Evolutionary conservation across 2,888 invertebrate species (phyloP).

Genomic region (Eupithecia tripunctaria): DNA sequence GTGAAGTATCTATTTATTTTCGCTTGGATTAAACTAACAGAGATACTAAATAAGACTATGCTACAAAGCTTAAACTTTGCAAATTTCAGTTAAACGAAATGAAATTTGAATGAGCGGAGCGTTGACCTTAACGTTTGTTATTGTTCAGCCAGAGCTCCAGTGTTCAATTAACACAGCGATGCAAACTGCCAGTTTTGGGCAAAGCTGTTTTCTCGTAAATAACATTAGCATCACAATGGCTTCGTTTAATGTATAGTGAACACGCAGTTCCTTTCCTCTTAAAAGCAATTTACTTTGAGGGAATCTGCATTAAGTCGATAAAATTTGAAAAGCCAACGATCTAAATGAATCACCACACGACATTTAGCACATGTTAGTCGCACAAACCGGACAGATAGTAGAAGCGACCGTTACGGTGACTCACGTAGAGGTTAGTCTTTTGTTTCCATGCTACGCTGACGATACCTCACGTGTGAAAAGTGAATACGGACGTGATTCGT

Average conservation of each 20-base stretch:
- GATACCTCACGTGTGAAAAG: slow-evolving; percentile 20
- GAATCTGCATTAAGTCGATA: slow-evolving; percentile 24
- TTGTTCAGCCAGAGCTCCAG: slow-evolving; percentile 38
- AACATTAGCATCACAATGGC: slow-evolving; percentile 6
- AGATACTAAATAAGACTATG: not conserved
- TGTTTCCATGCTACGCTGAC: slow-evolving; percentile 35
- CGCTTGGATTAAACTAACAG: not conserved
- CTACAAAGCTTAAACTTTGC: not conserved
- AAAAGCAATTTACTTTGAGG: not conserved
- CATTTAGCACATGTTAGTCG: slow-evolving; percentile 48
- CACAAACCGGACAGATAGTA: slow-evolving; percentile 50
- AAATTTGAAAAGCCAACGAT: slow-evolving; percentile 43
- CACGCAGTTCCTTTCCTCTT: not conserved
- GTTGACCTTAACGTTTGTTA: slow-evolving; percentile 45
- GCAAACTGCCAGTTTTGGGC: slow-evolving; percentile 32
- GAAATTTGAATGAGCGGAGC: slow-evolving; percentile 23
- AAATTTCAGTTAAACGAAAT: not conserved
- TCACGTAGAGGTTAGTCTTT: slow-evolving; percentile 44
- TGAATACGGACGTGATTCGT: slow-evolving; percentile 10
- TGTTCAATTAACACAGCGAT: slow-evolving; percentile 47
- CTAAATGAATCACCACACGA: slow-evolving; percentile 45
- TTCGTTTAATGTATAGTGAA: not conserved
- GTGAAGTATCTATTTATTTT: not conserved
- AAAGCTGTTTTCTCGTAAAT: not conserved
- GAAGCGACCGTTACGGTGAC: slow-evolving; percentile 55